These are phyloP conservation scores for Mormoops blainvillei DNA, from an alignment of 2,113 vertebrate species.

Conservation along the genomic window DNA sequence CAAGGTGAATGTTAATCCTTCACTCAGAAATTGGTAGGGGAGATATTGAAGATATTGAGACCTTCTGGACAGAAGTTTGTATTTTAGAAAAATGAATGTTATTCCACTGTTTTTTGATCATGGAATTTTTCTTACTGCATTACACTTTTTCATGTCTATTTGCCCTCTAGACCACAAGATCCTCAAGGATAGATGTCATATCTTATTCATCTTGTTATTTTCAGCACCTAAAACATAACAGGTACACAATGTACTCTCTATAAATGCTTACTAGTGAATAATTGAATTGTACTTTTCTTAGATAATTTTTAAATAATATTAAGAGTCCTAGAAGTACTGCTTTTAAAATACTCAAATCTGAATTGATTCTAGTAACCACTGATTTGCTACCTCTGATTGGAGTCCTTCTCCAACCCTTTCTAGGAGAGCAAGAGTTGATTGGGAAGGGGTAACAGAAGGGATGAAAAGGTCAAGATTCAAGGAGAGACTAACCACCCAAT, in stretches of 20 bases:
- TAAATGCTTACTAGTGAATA: background rate
- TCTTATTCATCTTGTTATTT: background rate
- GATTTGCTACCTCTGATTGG: background rate
- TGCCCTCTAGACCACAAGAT: background rate
- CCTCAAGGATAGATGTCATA: background rate
- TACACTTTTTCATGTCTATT: background rate
- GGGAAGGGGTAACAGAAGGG: background rate
- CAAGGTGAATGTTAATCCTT: background rate
- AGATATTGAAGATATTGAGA: background rate
- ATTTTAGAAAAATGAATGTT: background rate
- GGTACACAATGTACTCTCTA: background rate
- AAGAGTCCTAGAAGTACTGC: background rate
- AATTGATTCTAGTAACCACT: background rate
- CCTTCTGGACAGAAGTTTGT: background rate
- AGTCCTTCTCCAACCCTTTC: background rate
- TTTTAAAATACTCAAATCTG: background rate
- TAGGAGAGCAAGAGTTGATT: background rate
- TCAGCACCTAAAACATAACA: background rate
- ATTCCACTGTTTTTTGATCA: background rate
- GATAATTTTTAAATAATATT: background rate
- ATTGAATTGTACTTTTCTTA: background rate
- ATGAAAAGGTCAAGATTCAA: background rate
- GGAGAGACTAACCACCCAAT: background rate
- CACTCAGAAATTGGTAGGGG: background rate
- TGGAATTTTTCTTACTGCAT: background rate